Evolutionary conservation across 1,140 invertebrate genomes (phyloP), one percentile per base, ranked within the genome.

Genomic region (Heliconius himera): DNA sequence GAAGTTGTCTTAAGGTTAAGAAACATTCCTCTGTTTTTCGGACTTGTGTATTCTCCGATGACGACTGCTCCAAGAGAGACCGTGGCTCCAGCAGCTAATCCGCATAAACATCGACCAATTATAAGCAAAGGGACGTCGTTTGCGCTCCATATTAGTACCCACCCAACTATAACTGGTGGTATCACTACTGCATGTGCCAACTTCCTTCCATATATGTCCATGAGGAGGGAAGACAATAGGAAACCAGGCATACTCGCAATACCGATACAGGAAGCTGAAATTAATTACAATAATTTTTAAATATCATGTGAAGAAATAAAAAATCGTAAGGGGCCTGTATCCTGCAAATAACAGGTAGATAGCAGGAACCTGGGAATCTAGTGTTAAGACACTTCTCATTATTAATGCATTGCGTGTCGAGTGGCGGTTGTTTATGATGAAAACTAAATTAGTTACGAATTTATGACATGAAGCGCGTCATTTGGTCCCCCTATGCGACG

Each of bases 41-140:
- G 92, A 13, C 85, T 88, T 1, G 88, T 88, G 33, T 89, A 93
- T 82, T 94, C 92, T 46, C 91, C 91, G 1, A 94, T 91, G 0
- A 91, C 85, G 0, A 94, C 86, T 8, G 91, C 90, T 74, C 90
- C 91, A 29, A 93, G 75, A n/a, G 83, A 84, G 3, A 91, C 87
- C 0, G 89, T 89, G 3, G 85, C 89, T 20, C 87, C 89, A 5
- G 84, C 84, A 2, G 88, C 83, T 9, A 91, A 77, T 0, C 92
- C 92, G 8, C 88, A 82, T 0, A 92, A 76, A 13, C 88, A 51
- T 73, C 92, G 84, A 22, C 89, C 91, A 5, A 86, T 78, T 60
- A 93, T 81, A 1, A 94, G 79, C 0, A 79, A 71, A 11, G 85
- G 71, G 4, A 93, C 77, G 41, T 81, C 82, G 1, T 73, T 80